Percentiles rank a stretch among this genome's conserved stretches.
These are phyloP conservation scores for Strigamia maritima DNA, from an alignment of 2,888 invertebrate species.

Conservation along the genomic window DNA sequence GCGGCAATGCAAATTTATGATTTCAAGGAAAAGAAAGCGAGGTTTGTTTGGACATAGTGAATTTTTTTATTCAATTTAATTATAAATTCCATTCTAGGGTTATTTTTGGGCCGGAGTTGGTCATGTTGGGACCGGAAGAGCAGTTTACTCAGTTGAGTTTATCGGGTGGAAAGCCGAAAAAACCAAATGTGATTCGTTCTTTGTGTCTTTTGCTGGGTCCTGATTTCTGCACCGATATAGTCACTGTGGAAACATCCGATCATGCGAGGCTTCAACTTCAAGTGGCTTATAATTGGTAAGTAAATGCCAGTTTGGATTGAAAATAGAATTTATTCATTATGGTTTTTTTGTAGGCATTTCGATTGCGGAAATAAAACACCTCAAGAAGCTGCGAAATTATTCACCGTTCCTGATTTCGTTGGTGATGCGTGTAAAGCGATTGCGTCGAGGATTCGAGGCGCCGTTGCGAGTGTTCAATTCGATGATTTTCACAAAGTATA, in stretches of 20 bases:
- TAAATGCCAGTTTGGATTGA: neutral
- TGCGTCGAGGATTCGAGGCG: conserved; percentile 55
- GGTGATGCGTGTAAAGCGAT: conserved; percentile 58
- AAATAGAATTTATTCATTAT: neutral
- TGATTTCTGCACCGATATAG: conserved; percentile 57
- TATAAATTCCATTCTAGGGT: conserved; percentile 52
- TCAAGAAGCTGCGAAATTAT: conserved; percentile 52
- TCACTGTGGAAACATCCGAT: conserved; percentile 57
- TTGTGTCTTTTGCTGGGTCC: conserved; percentile 56
- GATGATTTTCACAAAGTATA: conserved; percentile 57
- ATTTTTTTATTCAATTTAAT: neutral
- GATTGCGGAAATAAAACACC: conserved; percentile 48
- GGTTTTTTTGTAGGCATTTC: conserved; percentile 52
- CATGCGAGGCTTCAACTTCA: conserved; percentile 56
- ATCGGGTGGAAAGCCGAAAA: conserved; percentile 57
- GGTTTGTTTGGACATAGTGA: conserved; percentile 43
- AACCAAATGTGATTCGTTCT: conserved; percentile 55
- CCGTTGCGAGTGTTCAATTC: conserved; percentile 55
- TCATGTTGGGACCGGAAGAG: conserved; percentile 57
- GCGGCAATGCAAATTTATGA: conserved; percentile 58
- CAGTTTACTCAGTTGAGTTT: conserved; percentile 57
- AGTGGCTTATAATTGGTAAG: conserved; percentile 56
- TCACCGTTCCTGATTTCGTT: conserved; percentile 58
- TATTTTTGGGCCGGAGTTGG: conserved; percentile 57
- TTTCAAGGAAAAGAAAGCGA: conserved; percentile 56